Percentiles rank a stretch among this genome's conserved stretches.
Conservation (phyloP, 2,797 vertebrate species). For the Syndactyla subalaris region DNA sequence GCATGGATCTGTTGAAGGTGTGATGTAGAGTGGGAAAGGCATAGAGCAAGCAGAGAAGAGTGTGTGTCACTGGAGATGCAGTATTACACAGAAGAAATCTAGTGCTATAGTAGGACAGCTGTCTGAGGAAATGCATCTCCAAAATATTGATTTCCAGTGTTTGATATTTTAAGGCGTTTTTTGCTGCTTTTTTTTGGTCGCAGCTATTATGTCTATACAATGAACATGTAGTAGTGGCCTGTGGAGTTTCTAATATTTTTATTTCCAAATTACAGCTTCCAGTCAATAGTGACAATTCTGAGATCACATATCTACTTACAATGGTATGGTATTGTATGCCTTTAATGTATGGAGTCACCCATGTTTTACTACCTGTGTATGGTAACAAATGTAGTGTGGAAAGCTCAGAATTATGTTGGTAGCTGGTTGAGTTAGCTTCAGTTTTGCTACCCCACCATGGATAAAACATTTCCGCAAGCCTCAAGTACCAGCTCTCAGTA, state of each 20-base stretch:
- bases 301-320: background rate
- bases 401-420: background rate
- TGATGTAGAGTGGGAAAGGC: background rate
- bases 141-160: background rate
- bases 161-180: background rate
- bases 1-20: background rate
- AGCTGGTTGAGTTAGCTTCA: background rate
- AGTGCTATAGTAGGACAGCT: background rate
- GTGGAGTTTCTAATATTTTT: background rate
- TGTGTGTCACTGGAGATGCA: background rate
- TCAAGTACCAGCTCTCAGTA: background rate
- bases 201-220: background rate
- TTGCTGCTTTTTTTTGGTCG: background rate
- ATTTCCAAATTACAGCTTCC: background rate
- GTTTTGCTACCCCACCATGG: accelerated
- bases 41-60: background rate
- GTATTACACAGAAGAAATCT: background rate
- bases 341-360: background rate
- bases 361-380: background rate
- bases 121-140: background rate
- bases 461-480: background rate
- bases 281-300: background rate
- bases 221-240: background rate
- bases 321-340: background rate
- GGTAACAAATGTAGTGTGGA: background rate